Evolutionary conservation across 1,140 invertebrate genomes (phyloP).

Genomic region (Drosophila cardini): DNA sequence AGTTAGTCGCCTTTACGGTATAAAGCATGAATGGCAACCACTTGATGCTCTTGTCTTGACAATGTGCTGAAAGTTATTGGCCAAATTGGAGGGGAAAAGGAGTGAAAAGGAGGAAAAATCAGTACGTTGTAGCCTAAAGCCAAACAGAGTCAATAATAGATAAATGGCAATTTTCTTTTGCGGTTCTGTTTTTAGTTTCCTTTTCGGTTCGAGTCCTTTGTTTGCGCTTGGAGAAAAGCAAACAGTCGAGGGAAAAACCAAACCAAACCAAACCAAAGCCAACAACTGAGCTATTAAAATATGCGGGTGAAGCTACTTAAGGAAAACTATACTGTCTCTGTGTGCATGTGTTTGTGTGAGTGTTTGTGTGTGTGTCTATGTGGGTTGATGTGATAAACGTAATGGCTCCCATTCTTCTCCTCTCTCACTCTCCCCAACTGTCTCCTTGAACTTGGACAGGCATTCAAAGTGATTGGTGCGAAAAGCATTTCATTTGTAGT

Average conservation of each 20-base stretch:
- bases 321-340: slow-evolving; percentile 17
- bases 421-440: neutral
- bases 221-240: slow-evolving; percentile 75
- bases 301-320: slow-evolving; percentile 61
- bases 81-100: slow-evolving; percentile 1
- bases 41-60: slow-evolving; percentile 58
- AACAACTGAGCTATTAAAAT: slow-evolving; percentile 78
- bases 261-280: slow-evolving; percentile 43
- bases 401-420: slow-evolving; percentile 57
- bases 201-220: slow-evolving; percentile 49
- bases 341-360: slow-evolving; percentile 23
- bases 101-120: neutral
- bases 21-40: slow-evolving; percentile 36
- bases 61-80: slow-evolving; percentile 44
- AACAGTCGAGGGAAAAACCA: slow-evolving; percentile 45
- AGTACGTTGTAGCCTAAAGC: slow-evolving; percentile 20
- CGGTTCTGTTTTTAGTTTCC: slow-evolving; percentile 34
- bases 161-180: slow-evolving; percentile 81
- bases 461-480: slow-evolving; percentile 74
- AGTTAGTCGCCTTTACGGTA: slow-evolving; percentile 25
- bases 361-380: slow-evolving; percentile 29
- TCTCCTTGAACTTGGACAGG: slow-evolving; percentile 20
- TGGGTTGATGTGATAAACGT: slow-evolving; percentile 66
- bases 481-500: slow-evolving; percentile 29
- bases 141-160: slow-evolving; percentile 74